Conservation (phyloP, 2,113 vertebrate genomes). For the Ictidomys tridecemlineatus region DNA sequence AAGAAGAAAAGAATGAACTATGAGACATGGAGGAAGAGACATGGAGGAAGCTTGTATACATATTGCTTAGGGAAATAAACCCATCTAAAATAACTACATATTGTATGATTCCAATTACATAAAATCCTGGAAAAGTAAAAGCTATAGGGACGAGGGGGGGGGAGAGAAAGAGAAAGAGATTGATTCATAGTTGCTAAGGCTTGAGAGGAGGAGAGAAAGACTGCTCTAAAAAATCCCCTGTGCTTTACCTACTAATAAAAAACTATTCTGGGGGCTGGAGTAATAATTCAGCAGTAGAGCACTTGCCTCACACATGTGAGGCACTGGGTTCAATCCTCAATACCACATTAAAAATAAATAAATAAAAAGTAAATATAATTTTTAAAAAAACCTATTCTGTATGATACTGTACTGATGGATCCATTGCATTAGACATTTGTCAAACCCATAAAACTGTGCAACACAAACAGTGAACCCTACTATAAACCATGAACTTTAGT, state of each 20-base stretch:
- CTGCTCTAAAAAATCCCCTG: background rate
- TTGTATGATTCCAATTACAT: background rate
- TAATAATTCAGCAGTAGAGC: too few species aligned
- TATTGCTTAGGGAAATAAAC: background rate
- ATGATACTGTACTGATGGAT: background rate
- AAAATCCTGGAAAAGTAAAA: conserved; percentile 6
- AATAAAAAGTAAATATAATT: too few species aligned
- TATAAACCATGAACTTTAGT: background rate
- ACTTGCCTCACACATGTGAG: too few species aligned
- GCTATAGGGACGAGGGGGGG: background rate
- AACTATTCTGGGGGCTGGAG: too few species aligned
- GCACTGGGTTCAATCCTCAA: too few species aligned
- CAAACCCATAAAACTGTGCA: background rate
- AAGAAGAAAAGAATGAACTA: background rate
- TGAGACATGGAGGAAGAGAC: background rate
- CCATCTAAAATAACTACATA: background rate
- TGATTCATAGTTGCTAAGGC: background rate
- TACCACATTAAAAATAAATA: too few species aligned
- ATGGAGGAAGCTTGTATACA: background rate
- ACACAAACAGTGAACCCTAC: background rate
- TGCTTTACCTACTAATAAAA: background rate
- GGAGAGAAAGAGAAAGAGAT: too few species aligned
- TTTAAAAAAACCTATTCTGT: background rate
- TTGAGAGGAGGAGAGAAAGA: background rate
- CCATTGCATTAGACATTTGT: background rate